Percentiles rank a stretch among this genome's conserved stretches.
These are phyloP conservation scores for Sorex fumeus DNA, from an alignment of 2,113 vertebrate species.

Conservation along the genomic window DNA sequence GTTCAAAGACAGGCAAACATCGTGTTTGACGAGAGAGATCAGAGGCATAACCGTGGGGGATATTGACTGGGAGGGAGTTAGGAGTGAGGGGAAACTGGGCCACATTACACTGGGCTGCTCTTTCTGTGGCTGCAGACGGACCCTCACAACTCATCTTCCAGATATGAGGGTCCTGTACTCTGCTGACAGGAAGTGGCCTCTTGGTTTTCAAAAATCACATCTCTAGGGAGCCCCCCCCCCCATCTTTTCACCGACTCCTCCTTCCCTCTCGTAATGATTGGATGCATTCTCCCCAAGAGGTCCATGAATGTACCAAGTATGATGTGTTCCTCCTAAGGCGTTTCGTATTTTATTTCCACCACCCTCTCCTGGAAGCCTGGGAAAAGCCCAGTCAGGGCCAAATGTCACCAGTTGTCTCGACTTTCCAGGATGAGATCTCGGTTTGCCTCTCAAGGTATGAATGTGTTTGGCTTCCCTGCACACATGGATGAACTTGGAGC, in stretches of 20 bases:
- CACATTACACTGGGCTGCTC: rapidly evolving
- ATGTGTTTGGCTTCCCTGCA: not conserved
- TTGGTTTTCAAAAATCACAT: not conserved
- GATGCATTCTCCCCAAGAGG: no score
- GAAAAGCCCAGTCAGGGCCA: not conserved
- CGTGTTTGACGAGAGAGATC: not conserved
- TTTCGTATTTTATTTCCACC: no score
- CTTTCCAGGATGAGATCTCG: not conserved
- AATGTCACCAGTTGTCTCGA: not conserved
- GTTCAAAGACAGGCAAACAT: not conserved
- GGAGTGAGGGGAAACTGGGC: not conserved
- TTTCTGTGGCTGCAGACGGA: not conserved
- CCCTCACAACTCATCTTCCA: not conserved
- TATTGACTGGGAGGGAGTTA: not conserved
- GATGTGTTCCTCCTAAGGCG: no score
- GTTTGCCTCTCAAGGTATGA: not conserved
- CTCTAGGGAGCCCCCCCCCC: not conserved
- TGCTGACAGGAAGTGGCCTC: not conserved
- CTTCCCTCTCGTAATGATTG: not conserved
- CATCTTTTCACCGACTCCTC: no score
- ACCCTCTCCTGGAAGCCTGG: not conserved
- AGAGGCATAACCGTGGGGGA: not conserved
- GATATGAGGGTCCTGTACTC: not conserved
- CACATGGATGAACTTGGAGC: not conserved
- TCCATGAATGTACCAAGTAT: no score